Percentiles rank a stretch among this genome's conserved stretches.
These are phyloP conservation scores for Myopa tessellatipennis DNA, from an alignment of 2,888 invertebrate species.

Conservation along the genomic window DNA sequence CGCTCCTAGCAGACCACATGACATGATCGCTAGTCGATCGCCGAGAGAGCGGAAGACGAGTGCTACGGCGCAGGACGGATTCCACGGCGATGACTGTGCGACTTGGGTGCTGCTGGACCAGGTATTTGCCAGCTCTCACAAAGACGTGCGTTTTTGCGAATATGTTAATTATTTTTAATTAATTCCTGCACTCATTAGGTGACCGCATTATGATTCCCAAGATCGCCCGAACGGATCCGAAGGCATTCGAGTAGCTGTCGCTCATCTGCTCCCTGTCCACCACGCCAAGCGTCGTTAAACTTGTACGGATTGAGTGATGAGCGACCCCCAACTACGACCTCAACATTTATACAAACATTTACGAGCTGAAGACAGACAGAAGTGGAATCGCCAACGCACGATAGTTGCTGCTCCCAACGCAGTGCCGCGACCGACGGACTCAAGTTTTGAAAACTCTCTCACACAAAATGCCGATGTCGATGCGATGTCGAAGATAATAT, in stretches of 20 bases:
- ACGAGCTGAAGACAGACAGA: not conserved
- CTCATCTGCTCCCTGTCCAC: too few relatives aligned
- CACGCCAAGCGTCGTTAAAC: constrained; percentile 17
- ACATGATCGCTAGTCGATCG: not conserved
- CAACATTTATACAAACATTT: constrained; percentile 24
- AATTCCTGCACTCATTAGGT: constrained; percentile 48
- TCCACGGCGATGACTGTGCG: constrained; percentile 8
- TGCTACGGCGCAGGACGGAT: not conserved
- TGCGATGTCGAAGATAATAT: constrained; percentile 29
- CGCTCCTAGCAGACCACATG: constrained; percentile 2
- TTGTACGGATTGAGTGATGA: constrained; percentile 9
- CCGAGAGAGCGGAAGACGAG: not conserved
- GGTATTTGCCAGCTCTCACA: not conserved
- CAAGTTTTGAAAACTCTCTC: not conserved
- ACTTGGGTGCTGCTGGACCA: not conserved
- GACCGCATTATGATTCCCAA: constrained; percentile 43
- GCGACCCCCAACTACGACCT: constrained; percentile 38
- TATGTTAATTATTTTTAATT: constrained; percentile 57
- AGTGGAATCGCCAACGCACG: not conserved
- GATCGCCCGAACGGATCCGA: constrained; percentile 4
- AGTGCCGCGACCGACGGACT: not conserved
- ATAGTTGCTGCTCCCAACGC: not conserved
- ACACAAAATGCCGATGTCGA: not conserved
- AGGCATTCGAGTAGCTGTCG: not conserved
- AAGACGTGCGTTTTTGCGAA: constrained; percentile 45